Percentiles rank a stretch among this genome's conserved stretches.
These are phyloP conservation scores for Aptenodytes forsteri DNA, from an alignment of 2,113 vertebrate genomes.

Conservation along the genomic window DNA sequence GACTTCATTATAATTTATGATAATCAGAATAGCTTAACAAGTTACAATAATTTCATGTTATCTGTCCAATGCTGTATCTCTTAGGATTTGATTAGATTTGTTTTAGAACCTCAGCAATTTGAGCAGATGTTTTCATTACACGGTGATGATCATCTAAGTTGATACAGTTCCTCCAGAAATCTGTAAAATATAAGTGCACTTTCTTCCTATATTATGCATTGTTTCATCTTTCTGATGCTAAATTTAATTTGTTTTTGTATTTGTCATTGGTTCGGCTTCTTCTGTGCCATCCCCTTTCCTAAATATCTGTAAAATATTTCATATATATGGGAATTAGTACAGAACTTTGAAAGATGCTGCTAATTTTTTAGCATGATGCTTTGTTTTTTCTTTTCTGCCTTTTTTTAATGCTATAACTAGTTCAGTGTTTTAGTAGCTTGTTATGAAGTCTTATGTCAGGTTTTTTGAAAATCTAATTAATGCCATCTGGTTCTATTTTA, in stretches of 20 bases:
- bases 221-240: neutral
- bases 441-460: neutral
- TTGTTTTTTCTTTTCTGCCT: neutral
- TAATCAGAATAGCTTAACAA: neutral
- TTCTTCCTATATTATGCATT: neutral
- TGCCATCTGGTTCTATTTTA: neutral
- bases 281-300: neutral
- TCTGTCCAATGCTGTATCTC: neutral
- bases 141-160: neutral
- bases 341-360: neutral
- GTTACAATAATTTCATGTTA: neutral
- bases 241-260: neutral
- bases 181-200: neutral
- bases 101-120: neutral
- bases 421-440: neutral
- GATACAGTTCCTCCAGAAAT: neutral
- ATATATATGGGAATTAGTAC: neutral
- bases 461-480: neutral
- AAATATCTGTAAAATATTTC: neutral
- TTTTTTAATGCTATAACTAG: neutral
- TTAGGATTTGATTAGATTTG: neutral
- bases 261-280: neutral
- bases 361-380: neutral
- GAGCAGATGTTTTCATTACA: neutral
- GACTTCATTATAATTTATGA: neutral